Evolutionary conservation across 2,113 vertebrate genomes (phyloP).

Genomic region (Rhynchomys soricoides): DNA sequence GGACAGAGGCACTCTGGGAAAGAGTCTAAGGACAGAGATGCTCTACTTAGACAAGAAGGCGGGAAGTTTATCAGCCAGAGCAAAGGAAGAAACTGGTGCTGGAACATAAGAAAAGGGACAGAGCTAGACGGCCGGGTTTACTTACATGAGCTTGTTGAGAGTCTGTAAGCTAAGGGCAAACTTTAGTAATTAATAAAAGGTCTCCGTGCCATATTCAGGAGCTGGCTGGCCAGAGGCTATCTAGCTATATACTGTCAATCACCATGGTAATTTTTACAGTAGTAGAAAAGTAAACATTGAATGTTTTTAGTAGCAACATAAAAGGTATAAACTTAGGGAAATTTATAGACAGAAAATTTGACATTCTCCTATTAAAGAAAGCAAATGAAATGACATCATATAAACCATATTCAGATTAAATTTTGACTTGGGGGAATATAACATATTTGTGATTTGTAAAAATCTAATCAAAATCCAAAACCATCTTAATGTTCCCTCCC

Average conservation of each 20-base stretch:
- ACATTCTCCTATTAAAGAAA: neutral
- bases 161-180: too few species aligned
- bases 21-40: too few species aligned
- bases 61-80: too few species aligned
- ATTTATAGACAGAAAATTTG: neutral
- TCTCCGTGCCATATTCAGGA: too few species aligned
- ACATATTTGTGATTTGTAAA: neutral
- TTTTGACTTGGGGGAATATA: neutral
- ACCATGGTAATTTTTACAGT: neutral
- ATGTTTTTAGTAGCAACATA: neutral
- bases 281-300: neutral
- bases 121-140: too few species aligned
- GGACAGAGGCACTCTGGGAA: too few species aligned
- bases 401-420: neutral
- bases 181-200: too few species aligned
- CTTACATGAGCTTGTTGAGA: too few species aligned
- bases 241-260: neutral
- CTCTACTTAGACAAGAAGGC: too few species aligned
- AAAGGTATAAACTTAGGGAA: conserved; percentile 12
- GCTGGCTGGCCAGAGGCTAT: too few species aligned
- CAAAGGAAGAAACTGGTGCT: too few species aligned
- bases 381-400: neutral
- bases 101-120: too few species aligned
- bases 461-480: conserved; percentile 26
- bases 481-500: neutral